phyloP scores from a whole-genome alignment of 2,113 vertebrate species.

The Bujurquina vittata region DNA sequence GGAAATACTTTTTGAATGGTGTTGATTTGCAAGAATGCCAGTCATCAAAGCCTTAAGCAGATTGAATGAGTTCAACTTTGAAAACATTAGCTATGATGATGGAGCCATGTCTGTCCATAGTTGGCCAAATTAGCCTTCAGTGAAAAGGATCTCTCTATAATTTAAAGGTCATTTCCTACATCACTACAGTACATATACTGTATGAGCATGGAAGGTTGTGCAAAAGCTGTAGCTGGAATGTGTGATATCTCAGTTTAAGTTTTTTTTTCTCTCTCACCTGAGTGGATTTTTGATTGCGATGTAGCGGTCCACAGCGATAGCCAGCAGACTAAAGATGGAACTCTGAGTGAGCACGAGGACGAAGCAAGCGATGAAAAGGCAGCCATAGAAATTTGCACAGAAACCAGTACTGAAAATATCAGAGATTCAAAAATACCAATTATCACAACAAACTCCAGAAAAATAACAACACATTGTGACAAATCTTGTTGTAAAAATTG shows the following conservation, averaged over 20 bases:
- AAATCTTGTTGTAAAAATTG: neutral
- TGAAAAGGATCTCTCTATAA: slow-evolving; percentile 18
- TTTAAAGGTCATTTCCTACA: slow-evolving; percentile 4
- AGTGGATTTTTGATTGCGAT: slow-evolving; percentile 95
- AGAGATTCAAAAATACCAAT: neutral
- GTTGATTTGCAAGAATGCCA: slow-evolving; percentile 9
- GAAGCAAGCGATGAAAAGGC: slow-evolving; percentile 97
- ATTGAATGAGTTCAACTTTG: neutral
- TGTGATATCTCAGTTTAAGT: neutral
- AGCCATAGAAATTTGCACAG: slow-evolving; percentile 91
- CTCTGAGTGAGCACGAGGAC: slow-evolving; percentile 96
- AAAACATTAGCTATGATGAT: slow-evolving; percentile 13
- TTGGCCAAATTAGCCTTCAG: neutral
- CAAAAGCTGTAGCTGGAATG: neutral
- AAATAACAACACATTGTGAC: neutral
- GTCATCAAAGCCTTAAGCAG: slow-evolving; percentile 19
- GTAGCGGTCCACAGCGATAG: slow-evolving; percentile 95
- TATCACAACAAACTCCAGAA: neutral
- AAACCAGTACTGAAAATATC: slow-evolving; percentile 86
- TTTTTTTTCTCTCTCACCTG: slow-evolving; percentile 82
- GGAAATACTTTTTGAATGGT: slow-evolving; percentile 1
- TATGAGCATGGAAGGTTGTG: neutral
- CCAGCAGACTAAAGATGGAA: slow-evolving; percentile 97
- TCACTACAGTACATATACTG: neutral
- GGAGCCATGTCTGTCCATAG: slow-evolving; percentile 8